Conservation (phyloP, 2,113 vertebrate genomes). For the Urocolius indicus region DNA sequence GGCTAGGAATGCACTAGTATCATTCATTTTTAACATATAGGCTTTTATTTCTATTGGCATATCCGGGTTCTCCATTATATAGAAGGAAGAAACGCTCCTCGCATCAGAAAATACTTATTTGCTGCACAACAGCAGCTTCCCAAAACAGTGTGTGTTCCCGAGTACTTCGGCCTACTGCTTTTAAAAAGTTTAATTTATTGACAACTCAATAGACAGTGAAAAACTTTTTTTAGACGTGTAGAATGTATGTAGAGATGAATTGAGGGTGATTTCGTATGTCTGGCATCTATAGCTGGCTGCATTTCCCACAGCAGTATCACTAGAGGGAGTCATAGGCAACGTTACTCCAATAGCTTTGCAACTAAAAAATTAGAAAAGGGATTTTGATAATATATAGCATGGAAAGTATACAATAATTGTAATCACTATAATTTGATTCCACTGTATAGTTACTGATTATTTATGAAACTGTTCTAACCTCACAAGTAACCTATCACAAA, state of each 20-base stretch:
- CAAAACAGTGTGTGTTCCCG: background rate
- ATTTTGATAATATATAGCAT: background rate
- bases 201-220: background rate
- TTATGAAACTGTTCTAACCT: background rate
- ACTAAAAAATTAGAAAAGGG: background rate
- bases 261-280: background rate
- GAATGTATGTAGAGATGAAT: background rate
- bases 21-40: background rate
- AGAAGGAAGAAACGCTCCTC: background rate
- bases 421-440: background rate
- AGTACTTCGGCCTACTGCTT: background rate
- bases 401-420: background rate
- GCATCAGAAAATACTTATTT: background rate
- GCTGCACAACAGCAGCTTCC: background rate
- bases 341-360: background rate
- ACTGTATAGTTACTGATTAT: background rate
- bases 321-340: constrained; percentile 58
- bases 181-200: background rate
- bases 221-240: background rate
- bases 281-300: background rate
- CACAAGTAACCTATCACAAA: background rate
- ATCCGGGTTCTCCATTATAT: background rate
- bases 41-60: background rate
- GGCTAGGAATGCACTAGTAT: background rate
- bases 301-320: constrained; percentile 15